A percentile compares a stretch with the other conserved stretches of the same genome.
phyloP scores from a whole-genome alignment of 2,113 vertebrate genomes.

The Bubo scandiacus region DNA sequence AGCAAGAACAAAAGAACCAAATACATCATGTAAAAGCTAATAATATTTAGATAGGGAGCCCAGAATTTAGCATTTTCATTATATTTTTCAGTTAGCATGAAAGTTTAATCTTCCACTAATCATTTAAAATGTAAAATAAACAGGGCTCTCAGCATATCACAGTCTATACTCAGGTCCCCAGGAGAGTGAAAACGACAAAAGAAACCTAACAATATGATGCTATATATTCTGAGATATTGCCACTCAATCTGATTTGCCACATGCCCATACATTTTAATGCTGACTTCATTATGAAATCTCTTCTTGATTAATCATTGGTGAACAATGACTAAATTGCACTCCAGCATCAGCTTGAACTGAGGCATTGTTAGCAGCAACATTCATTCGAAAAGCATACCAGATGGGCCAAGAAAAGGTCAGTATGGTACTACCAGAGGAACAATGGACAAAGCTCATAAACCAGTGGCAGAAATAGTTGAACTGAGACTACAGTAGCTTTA shows the following conservation, averaged over 20 bases:
- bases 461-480: background rate
- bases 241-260: constrained; percentile 45
- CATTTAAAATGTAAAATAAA: constrained; percentile 63
- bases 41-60: constrained; percentile 53
- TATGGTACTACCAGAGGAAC: background rate
- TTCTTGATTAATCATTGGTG: constrained; percentile 46
- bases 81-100: constrained; percentile 53
- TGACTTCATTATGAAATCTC: constrained; percentile 35
- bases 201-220: constrained; percentile 52
- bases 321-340: constrained; percentile 36
- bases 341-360: constrained; percentile 14
- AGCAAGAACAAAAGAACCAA: constrained; percentile 55
- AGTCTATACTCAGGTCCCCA: constrained; percentile 24
- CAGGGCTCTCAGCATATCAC: background rate
- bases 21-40: constrained; percentile 54
- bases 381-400: constrained; percentile 46
- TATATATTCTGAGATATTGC: constrained; percentile 62
- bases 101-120: constrained; percentile 63
- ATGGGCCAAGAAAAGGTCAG: constrained; percentile 56
- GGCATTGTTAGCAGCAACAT: constrained; percentile 40
- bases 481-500: background rate
- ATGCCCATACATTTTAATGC: constrained; percentile 49
- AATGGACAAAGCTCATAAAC: constrained; percentile 26
- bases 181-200: constrained; percentile 52
- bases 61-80: constrained; percentile 63